Evolutionary conservation across 2,888 invertebrate genomes (phyloP).

Genomic region (Myathropa florea): DNA sequence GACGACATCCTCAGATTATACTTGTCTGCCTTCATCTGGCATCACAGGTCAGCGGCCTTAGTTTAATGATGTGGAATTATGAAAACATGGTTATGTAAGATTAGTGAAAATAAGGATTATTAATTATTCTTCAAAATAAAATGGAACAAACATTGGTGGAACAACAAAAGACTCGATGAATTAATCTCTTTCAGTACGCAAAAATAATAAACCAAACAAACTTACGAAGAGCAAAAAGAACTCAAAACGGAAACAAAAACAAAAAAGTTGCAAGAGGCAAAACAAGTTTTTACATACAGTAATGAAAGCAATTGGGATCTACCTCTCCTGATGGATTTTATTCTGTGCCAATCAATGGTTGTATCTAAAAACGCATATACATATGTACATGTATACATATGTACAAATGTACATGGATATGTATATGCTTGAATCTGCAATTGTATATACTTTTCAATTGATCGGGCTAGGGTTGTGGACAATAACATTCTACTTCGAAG

Average conservation of each 20-base stretch:
- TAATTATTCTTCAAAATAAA: background rate
- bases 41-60: background rate
- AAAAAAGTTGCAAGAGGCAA: background rate
- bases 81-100: background rate
- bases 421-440: background rate
- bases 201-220: background rate
- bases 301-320: slow-evolving; percentile 33
- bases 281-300: slow-evolving; percentile 33
- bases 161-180: background rate
- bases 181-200: background rate
- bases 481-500: background rate
- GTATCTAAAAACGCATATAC: background rate
- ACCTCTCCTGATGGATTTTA: slow-evolving; percentile 25
- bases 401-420: background rate
- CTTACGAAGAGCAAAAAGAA: background rate
- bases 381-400: background rate
- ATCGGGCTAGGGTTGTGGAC: background rate
- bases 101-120: background rate
- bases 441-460: background rate
- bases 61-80: background rate
- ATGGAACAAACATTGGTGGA: background rate
- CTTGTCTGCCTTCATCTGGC: slow-evolving; percentile 7
- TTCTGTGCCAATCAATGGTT: slow-evolving; percentile 30
- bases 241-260: background rate
- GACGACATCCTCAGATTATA: slow-evolving; percentile 64